Conservation (phyloP, 2,888 invertebrate species). For the Zaprionus bogoriensis region DNA sequence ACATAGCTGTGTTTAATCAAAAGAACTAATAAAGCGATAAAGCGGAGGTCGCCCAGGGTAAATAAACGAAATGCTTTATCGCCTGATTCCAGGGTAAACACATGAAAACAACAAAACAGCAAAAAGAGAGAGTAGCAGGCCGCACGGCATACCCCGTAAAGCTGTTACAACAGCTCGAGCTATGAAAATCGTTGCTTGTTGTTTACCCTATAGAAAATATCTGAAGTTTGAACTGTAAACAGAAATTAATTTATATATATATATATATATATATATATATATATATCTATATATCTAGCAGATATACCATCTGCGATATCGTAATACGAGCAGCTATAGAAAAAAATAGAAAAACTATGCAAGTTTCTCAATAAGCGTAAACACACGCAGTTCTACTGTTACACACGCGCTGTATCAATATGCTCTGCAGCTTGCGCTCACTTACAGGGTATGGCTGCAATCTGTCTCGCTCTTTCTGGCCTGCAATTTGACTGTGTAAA, state of each 20-base stretch:
- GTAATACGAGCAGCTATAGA: not conserved
- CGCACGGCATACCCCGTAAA: not conserved
- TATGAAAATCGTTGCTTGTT: too few species aligned
- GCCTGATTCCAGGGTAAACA: conserved; percentile 6
- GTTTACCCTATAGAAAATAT: not conserved
- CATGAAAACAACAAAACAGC: conserved; percentile 17
- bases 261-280: too few species aligned
- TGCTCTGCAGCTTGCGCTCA: not conserved
- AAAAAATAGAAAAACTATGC: too few species aligned
- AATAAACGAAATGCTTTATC: conserved; percentile 28
- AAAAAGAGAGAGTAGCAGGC: not conserved
- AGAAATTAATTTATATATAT: not conserved
- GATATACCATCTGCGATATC: not conserved
- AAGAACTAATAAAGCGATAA: conserved; percentile 41
- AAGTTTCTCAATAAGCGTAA: too few species aligned
- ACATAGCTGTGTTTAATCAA: conserved; percentile 32
- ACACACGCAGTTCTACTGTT: too few species aligned
- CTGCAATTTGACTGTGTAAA: conserved; percentile 50
- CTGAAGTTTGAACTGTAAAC: not conserved
- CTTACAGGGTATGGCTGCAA: conserved; percentile 1
- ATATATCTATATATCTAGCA: too few species aligned
- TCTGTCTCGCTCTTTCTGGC: conserved; percentile 2
- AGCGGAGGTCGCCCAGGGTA: conserved; percentile 39
- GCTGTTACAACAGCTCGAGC: too few species aligned
- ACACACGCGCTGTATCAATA: too few species aligned